Evolutionary conservation across 2,888 invertebrate species (phyloP), one percentile per base, ranked within the genome.

Genomic region (Erebia ligea): DNA sequence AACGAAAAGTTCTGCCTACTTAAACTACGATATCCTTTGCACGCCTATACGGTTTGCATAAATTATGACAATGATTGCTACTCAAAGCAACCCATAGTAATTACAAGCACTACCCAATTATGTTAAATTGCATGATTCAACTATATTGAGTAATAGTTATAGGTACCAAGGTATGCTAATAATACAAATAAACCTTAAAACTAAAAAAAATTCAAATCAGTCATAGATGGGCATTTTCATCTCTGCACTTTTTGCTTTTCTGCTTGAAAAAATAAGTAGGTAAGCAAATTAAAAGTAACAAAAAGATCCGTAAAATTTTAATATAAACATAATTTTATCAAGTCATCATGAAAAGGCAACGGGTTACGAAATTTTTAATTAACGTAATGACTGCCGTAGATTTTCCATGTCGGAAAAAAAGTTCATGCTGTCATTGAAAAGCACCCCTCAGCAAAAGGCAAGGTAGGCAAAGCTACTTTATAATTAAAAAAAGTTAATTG

Each of bases 21-120:
- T 65, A 19, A 66, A 56, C 66, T 57, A n/a, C 56, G 45, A 57
- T 70, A 70, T 59, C 67, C 66, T 71, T 52, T 21, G 59, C 63
- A 61, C 65, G 62, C 68, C 67, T n/a, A 66, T 69, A 40, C 63
- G 56, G 61, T 73, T 70, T 65, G 70, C 72, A 73, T 75, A 57
- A 72, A 63, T 69, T 70, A 72, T 74, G 59, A 70, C 71, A 67
- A 69, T 62, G 45, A 73, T 61, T 73, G 70, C 69, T 72, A 68
- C 63, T 70, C 70, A 72, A 72, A 65, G 67, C 65, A 62, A 70
- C 34, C 61, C 61, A 58, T 65, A 65, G 64, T 69, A 67, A 73
- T 73, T 71, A 71, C 56, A 5, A 21, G 19, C 64, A 69, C 50
- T 54, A 54, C 19, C 19, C 45, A 67, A 72, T 62, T 21, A 57